Percentiles rank a stretch among this genome's conserved stretches.
phyloP scores from a whole-genome alignment of 2,888 invertebrate species.

The Achlya flavicornis region DNA sequence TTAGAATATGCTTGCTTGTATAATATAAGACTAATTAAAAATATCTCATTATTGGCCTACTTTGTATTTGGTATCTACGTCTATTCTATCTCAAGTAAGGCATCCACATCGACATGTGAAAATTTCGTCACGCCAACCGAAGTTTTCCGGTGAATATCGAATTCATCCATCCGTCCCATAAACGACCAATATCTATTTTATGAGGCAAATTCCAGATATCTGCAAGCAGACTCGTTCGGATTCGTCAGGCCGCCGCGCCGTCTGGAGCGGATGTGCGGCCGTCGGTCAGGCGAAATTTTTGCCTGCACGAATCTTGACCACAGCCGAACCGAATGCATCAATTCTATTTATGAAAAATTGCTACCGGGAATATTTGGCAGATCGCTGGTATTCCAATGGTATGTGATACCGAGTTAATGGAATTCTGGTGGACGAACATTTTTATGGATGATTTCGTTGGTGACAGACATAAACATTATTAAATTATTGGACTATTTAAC shows the following conservation, averaged over 20 bases:
- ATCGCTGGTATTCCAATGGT: conserved; percentile 33
- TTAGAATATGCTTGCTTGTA: no score
- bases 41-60: no score
- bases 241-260: conserved; percentile 20
- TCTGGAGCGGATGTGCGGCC: conserved; percentile 41
- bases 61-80: no score
- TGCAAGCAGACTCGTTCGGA: conserved; percentile 4
- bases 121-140: conserved; percentile 3
- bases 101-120: not conserved
- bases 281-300: conserved; percentile 24
- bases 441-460: not conserved
- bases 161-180: not conserved
- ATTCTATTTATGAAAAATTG: conserved; percentile 30
- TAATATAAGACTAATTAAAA: no score
- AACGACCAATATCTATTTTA: conserved; percentile 7
- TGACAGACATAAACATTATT: conserved; percentile 10
- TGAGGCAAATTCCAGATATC: conserved; percentile 11
- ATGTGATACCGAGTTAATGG: not conserved
- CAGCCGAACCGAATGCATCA: conserved; percentile 22
- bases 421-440: conserved; percentile 4
- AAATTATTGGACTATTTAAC: not conserved
- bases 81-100: no score
- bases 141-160: not conserved
- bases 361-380: conserved; percentile 41
- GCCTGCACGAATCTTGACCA: conserved; percentile 48